Conservation (phyloP, 2,113 vertebrate genomes). For the Guaruba guarouba region DNA sequence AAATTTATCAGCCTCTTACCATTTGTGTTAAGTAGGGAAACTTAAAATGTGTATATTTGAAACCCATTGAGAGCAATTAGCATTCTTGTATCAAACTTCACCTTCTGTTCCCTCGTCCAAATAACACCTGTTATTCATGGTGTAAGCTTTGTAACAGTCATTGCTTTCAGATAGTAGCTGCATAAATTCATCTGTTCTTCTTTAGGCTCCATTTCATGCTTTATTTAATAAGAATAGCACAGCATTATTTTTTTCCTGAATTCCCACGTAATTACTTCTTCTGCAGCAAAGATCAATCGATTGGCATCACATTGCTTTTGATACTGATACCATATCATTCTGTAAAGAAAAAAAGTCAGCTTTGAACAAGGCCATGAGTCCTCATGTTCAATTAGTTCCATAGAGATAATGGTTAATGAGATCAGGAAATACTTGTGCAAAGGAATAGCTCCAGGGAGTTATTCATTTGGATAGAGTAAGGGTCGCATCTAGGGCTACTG, state of each 20-base stretch:
- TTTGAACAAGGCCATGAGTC: neutral
- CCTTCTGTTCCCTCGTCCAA: neutral
- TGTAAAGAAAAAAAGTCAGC: neutral
- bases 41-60: neutral
- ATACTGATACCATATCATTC: neutral
- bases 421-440: neutral
- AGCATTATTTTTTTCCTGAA: neutral
- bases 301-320: neutral
- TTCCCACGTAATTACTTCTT: neutral
- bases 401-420: neutral
- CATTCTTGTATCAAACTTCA: neutral
- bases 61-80: neutral
- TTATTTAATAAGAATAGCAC: neutral
- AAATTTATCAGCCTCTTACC: neutral
- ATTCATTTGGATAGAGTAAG: neutral
- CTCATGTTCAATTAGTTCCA: slow-evolving; percentile 12
- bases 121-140: slow-evolving; percentile 21
- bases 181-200: neutral
- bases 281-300: neutral
- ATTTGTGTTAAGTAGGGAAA: neutral
- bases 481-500: neutral
- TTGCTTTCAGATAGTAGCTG: neutral
- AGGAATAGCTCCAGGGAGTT: neutral
- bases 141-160: neutral
- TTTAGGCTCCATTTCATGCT: neutral